phyloP scores from a whole-genome alignment of 2,113 vertebrate species.

The Pontoporia blainvillei region DNA sequence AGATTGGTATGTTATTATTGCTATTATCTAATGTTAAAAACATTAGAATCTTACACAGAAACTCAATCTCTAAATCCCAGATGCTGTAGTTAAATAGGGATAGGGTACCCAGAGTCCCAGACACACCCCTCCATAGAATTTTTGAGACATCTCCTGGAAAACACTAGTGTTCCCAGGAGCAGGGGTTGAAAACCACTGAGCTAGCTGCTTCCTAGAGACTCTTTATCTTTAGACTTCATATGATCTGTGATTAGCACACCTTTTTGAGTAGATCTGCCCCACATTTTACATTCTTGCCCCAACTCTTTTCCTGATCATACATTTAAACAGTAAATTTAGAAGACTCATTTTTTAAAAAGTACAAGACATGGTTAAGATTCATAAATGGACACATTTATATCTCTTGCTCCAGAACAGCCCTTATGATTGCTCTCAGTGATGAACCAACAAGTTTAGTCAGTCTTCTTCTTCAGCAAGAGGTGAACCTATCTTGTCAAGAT shows the following conservation, averaged over 20 bases:
- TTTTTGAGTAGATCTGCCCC: not conserved
- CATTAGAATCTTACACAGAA: not conserved
- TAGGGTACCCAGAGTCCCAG: not conserved
- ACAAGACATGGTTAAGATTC: not conserved
- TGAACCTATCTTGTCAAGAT: slow-evolving; percentile 38
- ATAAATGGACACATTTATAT: not conserved
- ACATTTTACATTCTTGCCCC: not conserved
- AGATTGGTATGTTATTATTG: not conserved
- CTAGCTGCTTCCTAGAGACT: not conserved
- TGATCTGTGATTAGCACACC: not conserved
- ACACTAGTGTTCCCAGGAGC: not conserved
- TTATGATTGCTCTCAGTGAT: slow-evolving; percentile 49
- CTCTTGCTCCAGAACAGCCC: slow-evolving; percentile 54
- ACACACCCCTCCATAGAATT: not conserved
- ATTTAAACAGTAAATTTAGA: not conserved
- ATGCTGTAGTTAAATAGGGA: not conserved
- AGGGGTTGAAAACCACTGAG: not conserved
- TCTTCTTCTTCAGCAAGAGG: slow-evolving; percentile 35
- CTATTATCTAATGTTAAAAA: not conserved
- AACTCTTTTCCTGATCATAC: not conserved
- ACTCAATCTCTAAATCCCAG: not conserved
- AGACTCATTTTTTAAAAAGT: not conserved
- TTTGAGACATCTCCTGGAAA: not conserved
- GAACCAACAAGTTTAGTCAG: slow-evolving; percentile 46
- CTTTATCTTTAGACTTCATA: not conserved